Base-by-base conservation (phyloP, 1,140 invertebrate species). In the Battus philenor region DNA sequence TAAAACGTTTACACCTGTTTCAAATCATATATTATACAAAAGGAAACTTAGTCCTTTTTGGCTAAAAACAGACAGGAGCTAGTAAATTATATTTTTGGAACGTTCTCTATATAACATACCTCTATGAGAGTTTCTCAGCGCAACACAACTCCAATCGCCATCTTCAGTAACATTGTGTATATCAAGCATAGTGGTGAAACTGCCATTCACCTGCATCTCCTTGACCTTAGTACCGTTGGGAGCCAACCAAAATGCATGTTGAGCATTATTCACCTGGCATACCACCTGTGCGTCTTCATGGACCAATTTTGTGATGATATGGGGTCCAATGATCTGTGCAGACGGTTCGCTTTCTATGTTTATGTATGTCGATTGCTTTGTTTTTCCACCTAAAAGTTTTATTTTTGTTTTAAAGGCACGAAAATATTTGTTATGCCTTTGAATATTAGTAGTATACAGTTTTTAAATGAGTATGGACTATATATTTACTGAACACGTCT, bases 271-370 rank as follows among this genome's bases (percentile, higher is more conserved):
- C 2, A 75, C 65, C 1, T 59, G 51, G 50, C 78, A 82, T 0
- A 60, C 46, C 0, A 78, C 45, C 44, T 78, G 68, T 13, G 65
- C 24, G 17, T 64, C 46, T 0, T 63, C 31, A 33, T 80, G 29
- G 2, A 59, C 47, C 0, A 8, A 53, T 44, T 46, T 63, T 0
- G 51, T 54, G n/a, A 79, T 33, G 4, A 39, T 50, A 33, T 79
- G 76, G 0, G 68, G 65, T 2, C 79, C 74, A 4, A 77, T 39
- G 20, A 83, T 79, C 50, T 74, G 69, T 0, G 66, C 75, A 20
- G 47, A 47, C 0, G 77, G 77, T 16, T 59, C 47, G 0, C 33
- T n/a, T 50, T 59, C 51, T 10, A 79, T 29, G 0, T 24, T 56
- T 30, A 83, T 63, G 10, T 56, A 41, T 11, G 63, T 62, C 0